phyloP scores from a whole-genome alignment of 2,797 vertebrate species.

The Echeneis naucrates region DNA sequence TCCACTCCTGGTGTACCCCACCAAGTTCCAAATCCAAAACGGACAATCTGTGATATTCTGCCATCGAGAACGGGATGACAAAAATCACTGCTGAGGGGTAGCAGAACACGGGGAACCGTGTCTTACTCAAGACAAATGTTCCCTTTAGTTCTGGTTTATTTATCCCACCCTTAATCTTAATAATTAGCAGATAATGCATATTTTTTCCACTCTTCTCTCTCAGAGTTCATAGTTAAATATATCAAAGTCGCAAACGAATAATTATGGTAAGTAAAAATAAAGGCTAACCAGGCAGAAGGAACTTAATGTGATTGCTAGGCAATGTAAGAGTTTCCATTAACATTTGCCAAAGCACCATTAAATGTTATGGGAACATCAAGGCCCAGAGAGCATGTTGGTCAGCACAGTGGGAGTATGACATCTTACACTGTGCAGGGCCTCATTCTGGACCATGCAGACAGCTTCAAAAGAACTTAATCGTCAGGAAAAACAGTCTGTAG shows the following conservation, averaged over 20 bases:
- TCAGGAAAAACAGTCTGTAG: slow-evolving; percentile 73
- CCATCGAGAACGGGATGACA: slow-evolving; percentile 48
- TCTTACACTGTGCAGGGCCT: slow-evolving; percentile 87
- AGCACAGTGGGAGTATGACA: slow-evolving; percentile 86
- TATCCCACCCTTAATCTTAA: slow-evolving; percentile 77
- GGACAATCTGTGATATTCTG: slow-evolving; percentile 66
- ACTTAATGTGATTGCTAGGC: slow-evolving; percentile 77
- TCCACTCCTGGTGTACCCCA: slow-evolving; percentile 24
- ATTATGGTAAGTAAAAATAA: slow-evolving; percentile 68
- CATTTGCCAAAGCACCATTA: slow-evolving; percentile 86
- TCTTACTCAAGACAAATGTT: slow-evolving; percentile 80
- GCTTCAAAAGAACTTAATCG: slow-evolving; percentile 84
- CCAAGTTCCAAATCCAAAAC: slow-evolving; percentile 42
- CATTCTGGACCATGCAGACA: slow-evolving; percentile 78
- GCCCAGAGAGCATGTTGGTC: slow-evolving; percentile 81
- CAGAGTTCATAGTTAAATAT: slow-evolving; percentile 56
- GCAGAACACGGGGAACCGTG: slow-evolving; percentile 60
- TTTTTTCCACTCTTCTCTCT: slow-evolving; percentile 49
- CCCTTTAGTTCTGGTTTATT: slow-evolving; percentile 77
- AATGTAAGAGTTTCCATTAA: slow-evolving; percentile 87
- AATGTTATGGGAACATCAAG: slow-evolving; percentile 88
- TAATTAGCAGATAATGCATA: slow-evolving; percentile 80
- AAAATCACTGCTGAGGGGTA: slow-evolving; percentile 65
- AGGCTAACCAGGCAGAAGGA: slow-evolving; percentile 62
- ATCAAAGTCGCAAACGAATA: slow-evolving; percentile 76